phyloP scores from a whole-genome alignment of 2,113 vertebrate genomes.

The Rhipidura dahli region DNA sequence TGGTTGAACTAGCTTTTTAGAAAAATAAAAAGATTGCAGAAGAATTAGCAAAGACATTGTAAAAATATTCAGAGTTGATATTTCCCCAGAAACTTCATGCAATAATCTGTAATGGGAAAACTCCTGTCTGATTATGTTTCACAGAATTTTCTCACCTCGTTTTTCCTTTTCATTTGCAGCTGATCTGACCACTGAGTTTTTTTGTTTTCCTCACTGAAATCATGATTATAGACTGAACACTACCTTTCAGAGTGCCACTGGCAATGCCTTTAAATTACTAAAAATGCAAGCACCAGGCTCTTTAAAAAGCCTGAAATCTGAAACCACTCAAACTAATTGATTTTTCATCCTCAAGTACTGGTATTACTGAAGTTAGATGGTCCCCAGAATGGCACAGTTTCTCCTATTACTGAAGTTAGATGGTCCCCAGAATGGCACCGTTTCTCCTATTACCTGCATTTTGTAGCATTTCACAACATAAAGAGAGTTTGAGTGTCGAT shows the following conservation, averaged over 20 bases:
- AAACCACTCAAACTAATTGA: not conserved
- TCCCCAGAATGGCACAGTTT: not conserved
- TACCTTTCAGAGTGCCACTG: not conserved
- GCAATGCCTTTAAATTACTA: slow-evolving; percentile 9
- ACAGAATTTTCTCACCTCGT: not conserved
- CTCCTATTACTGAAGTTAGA: not conserved
- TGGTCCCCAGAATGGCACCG: not conserved
- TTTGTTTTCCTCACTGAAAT: not conserved
- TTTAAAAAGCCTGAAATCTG: slow-evolving; percentile 14
- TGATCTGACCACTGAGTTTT: not conserved
- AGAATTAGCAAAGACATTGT: not conserved
- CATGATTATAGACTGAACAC: not conserved
- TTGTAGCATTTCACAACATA: not conserved
- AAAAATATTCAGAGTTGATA: not conserved
- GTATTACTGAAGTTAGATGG: not conserved
- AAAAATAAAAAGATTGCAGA: not conserved
- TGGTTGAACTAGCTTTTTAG: not conserved
- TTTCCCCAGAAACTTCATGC: not conserved
- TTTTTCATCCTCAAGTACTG: not conserved
- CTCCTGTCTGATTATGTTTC: not conserved
- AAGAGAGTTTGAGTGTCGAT: not conserved
- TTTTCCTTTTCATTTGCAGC: not conserved
- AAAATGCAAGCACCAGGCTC: not conserved
- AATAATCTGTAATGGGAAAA: not conserved
- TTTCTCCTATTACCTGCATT: not conserved